Evolutionary conservation across 2,888 invertebrate species (phyloP), one percentile per base, ranked within the genome.

Genomic region (Bembecia ichneumoniformis): DNA sequence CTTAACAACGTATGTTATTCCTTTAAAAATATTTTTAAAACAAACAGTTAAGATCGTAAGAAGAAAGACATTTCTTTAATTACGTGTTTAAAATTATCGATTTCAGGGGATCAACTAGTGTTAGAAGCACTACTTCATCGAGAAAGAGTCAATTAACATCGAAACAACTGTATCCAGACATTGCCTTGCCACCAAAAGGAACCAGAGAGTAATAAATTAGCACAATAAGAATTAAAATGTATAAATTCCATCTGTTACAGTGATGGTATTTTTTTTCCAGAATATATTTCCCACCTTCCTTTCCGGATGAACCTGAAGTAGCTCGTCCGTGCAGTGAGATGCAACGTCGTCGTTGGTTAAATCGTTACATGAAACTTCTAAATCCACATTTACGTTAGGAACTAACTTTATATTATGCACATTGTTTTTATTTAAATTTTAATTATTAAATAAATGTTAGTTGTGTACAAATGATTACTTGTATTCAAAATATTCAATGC

Each of bases 341-440:
- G 1, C 83, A 84, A 56, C 72, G 72, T 0, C 69, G 65, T 3
- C 75, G 80, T n/a, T 84, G 83, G 83, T 71, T 68, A 52, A 70
- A 63, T 14, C 65, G 83, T 36, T 65, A 82, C 0, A 59, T 55
- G 47, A 77, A 66, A 55, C 65, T 82, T 1, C 56, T 79, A 0
- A 55, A 65, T 35, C 63, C 63, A 17, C 58, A 59, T 13, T 51
- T 50, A 13, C 49, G 35, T 20, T 44, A 44, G 44, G 14, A n/a
- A 40, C 10, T 40, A 14, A 9, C 9, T 28, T 28, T 28, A 28
- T 28, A 28, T 28, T 15, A 40, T 40, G n/a, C 14, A 40, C 10
- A 40, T 40, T 40, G 43, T 14, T 40, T 40, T 40, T 14, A 40
- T n/a, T 40, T n/a, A 13, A 13, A n/a, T 40, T 14, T 40, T 40